Evolutionary conservation across 2,888 invertebrate species (phyloP), one percentile per base, ranked within the genome.

Genomic region (Macrophya alboannulata): DNA sequence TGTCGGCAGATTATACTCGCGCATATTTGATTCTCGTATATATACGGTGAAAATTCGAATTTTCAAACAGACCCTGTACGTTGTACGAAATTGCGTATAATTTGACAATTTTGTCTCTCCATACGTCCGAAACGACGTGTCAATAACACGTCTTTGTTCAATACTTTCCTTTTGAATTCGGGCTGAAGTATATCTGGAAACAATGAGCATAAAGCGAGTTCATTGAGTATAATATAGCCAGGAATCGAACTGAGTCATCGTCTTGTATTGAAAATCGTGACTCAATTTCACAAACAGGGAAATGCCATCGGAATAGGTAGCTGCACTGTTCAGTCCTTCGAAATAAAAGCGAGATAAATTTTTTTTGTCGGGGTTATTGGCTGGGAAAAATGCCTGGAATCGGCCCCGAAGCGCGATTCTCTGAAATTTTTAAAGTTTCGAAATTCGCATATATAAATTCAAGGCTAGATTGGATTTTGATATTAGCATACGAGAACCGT

Each of bases 401-500:
- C 37, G n/a, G 51, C n/a, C n/a, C 9, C 17, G 15, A 59, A 17
- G 31, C 15, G 43, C 15, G 43, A 48, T 83, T 48, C 68, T 15
- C 40, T 8, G 31, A 31, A 55, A 25, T 62, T 6, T 59, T 65
- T 65, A 1, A 21, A 17, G 43, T 86, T 88, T 86, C 86, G 71
- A 86, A 87, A 86, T 86, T 86, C 37, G 51, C 68, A 25, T 68
- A 25, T 68, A 31, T 83, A 68, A 71, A 71, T 48, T 68, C 68
- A 87, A 82, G 77, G 84, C 85, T 84, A 79, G 87, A 88, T 90
- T 85, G 85, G 85, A 72, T 48, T 45, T 87, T 86, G 72, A 85
- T 89, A 89, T 89, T 89, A 89, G 86, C 88, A 87, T 88, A 25
- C 15, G 77, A 65, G 68, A 68, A 83, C 51, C 71, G 31, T n/a